Evolutionary conservation across 2,888 invertebrate species (phyloP).

Genomic region (Trachelus iudaicus): DNA sequence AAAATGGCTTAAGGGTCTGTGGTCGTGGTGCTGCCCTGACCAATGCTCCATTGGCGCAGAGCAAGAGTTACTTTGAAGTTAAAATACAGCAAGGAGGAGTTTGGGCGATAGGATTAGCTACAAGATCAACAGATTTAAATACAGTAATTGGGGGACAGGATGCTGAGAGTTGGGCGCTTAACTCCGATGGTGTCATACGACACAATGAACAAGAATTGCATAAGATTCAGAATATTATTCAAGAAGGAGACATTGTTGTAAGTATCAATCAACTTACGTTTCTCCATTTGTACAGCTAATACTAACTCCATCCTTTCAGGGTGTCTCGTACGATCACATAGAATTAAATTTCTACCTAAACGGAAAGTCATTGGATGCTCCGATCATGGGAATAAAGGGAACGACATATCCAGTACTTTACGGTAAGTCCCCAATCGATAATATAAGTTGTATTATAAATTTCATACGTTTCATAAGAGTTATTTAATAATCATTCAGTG

Average conservation of each 20-base stretch:
- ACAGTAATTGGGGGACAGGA: conserved; percentile 85
- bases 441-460: conserved; percentile 8
- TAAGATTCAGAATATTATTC: conserved; percentile 70
- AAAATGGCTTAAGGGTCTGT: conserved; percentile 91
- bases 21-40: conserved; percentile 96
- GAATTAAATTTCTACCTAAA: conserved; percentile 95
- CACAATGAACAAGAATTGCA: conserved; percentile 83
- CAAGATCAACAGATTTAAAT: conserved; percentile 87
- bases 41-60: conserved; percentile 94
- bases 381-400: conserved; percentile 89
- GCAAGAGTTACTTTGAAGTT: conserved; percentile 98
- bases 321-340: conserved; percentile 95
- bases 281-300: conserved; percentile 2
- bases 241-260: conserved; percentile 93
- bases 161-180: conserved; percentile 92
- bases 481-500: conserved; percentile 73
- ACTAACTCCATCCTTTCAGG: conserved; percentile 67
- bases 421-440: conserved; percentile 71
- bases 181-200: conserved; percentile 88
- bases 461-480: conserved; percentile 13
- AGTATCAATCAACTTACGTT: conserved; percentile 38
- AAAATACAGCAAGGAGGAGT: conserved; percentile 96
- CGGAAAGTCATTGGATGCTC: conserved; percentile 86
- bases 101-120: conserved; percentile 96
- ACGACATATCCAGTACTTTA: conserved; percentile 92